Percentiles rank a stretch among this genome's conserved stretches.
Conservation (phyloP, 2,888 invertebrate genomes). For the Scaptomyza cyrtandrae region DNA sequence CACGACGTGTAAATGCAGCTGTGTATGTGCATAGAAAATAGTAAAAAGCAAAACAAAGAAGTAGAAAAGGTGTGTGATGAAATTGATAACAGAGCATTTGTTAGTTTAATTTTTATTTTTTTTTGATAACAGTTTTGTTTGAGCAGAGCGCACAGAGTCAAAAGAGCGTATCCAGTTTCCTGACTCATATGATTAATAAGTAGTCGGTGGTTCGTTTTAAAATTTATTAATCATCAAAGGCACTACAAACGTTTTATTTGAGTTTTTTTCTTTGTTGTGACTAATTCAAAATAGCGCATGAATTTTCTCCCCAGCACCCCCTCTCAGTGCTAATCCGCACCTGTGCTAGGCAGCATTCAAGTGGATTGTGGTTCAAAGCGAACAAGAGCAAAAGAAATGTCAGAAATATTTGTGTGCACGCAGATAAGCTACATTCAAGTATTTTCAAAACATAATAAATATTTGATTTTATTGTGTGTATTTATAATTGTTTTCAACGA, state of each 20-base stretch:
- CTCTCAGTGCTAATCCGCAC: conserved; percentile 43
- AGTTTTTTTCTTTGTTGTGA: conserved; percentile 27
- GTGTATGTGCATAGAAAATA: conserved; percentile 45
- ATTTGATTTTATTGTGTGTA: conserved; percentile 74
- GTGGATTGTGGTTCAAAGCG: conserved; percentile 54
- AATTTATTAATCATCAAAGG: conserved; percentile 54
- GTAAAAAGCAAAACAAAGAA: conserved; percentile 44
- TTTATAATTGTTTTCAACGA: conserved; percentile 70
- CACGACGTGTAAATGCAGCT: conserved; percentile 29
- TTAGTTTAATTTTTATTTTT: conserved; percentile 12
- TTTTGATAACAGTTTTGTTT: conserved; percentile 55
- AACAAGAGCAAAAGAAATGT: conserved; percentile 38
- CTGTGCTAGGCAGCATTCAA: conserved; percentile 57
- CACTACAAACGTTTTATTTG: conserved; percentile 17
- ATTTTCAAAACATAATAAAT: conserved; percentile 78
- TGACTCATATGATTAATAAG: conserved; percentile 43
- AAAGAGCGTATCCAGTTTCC: conserved; percentile 8
- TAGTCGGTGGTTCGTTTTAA: conserved; percentile 43
- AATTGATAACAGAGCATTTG: conserved; percentile 56
- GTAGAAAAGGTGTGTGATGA: conserved; percentile 47
- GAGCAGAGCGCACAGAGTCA: conserved; percentile 28
- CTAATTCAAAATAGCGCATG: conserved; percentile 33
- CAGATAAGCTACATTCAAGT: conserved; percentile 70
- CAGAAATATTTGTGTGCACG: conserved; percentile 31
- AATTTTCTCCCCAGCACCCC: conserved; percentile 7